Conservation (phyloP, 1,140 invertebrate genomes). For the Atta cephalotes region DNA sequence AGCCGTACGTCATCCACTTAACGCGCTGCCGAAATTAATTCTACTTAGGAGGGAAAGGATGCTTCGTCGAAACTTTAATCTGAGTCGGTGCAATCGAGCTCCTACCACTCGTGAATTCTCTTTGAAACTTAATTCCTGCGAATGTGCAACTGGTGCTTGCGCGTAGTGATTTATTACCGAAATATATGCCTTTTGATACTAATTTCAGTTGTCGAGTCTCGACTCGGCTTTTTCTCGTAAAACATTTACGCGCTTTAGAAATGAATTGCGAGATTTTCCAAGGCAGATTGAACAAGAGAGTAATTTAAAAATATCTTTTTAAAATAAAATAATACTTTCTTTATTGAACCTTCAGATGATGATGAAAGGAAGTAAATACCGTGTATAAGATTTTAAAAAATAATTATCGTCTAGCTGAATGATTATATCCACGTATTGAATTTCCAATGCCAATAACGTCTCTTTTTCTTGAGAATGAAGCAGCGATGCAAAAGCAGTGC, state of each 20-base stretch:
- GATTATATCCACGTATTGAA: conserved; percentile 38
- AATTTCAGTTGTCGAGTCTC: conserved; percentile 39
- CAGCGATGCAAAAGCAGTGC: conserved; percentile 25
- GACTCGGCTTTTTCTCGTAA: not conserved
- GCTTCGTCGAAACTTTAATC: conserved; percentile 50
- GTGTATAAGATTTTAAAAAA: conserved; percentile 17
- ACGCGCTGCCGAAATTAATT: conserved; percentile 47
- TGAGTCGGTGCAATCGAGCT: conserved; percentile 43
- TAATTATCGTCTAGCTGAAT: conserved; percentile 23
- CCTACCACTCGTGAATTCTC: conserved; percentile 41
- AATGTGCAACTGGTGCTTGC: conserved; percentile 52
- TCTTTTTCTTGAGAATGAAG: conserved; percentile 24
- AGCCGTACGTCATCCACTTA: conserved; percentile 6
- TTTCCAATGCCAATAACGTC: conserved; percentile 30
- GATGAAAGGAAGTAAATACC: not conserved
- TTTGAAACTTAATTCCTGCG: conserved; percentile 56
- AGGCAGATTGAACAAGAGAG: not conserved
- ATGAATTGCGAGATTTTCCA: not conserved
- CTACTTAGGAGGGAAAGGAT: conserved; percentile 21
- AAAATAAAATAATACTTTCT: not conserved
- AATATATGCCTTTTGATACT: conserved; percentile 62
- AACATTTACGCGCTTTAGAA: not conserved
- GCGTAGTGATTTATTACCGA: conserved; percentile 44
- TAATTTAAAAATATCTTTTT: not conserved
- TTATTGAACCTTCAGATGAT: conserved; percentile 1